Evolutionary conservation across 1,140 invertebrate genomes (phyloP).

Genomic region (Orius insidiosus): DNA sequence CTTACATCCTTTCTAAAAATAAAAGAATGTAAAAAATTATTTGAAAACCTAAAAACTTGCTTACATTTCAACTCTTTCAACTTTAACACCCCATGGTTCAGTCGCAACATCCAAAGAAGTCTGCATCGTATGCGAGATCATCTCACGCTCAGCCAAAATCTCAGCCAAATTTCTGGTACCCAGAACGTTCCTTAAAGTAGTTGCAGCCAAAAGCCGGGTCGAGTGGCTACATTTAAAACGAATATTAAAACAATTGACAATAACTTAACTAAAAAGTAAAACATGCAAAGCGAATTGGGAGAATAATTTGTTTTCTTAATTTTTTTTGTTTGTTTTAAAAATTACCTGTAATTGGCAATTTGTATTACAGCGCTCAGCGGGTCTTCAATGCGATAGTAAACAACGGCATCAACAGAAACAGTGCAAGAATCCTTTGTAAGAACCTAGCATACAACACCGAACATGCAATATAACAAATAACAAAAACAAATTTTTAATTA

Average conservation of each 20-base stretch:
- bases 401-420: slow-evolving; percentile 79
- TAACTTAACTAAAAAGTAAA: neutral
- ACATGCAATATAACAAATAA: too few species aligned
- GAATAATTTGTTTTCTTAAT: neutral
- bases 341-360: slow-evolving; percentile 57
- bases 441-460: slow-evolving; percentile 34
- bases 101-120: slow-evolving; percentile 67
- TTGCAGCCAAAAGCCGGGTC: slow-evolving; percentile 68
- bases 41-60: slow-evolving; percentile 18
- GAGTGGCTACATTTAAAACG: slow-evolving; percentile 44
- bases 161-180: slow-evolving; percentile 83
- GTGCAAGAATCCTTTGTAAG: slow-evolving; percentile 86
- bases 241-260: slow-evolving; percentile 1
- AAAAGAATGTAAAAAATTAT: slow-evolving; percentile 4
- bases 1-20: slow-evolving; percentile 72
- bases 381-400: slow-evolving; percentile 78
- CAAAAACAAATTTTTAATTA: too few species aligned
- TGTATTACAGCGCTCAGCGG: slow-evolving; percentile 66
- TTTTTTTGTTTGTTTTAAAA: neutral
- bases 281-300: slow-evolving; percentile 1
- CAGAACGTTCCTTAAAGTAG: slow-evolving; percentile 75
- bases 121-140: slow-evolving; percentile 80
- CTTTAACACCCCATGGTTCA: slow-evolving; percentile 93
- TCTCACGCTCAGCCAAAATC: slow-evolving; percentile 77
- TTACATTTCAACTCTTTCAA: slow-evolving; percentile 91